These are phyloP conservation scores for Cylas formicarius DNA, from an alignment of 1,140 invertebrate species.

Conservation along the genomic window DNA sequence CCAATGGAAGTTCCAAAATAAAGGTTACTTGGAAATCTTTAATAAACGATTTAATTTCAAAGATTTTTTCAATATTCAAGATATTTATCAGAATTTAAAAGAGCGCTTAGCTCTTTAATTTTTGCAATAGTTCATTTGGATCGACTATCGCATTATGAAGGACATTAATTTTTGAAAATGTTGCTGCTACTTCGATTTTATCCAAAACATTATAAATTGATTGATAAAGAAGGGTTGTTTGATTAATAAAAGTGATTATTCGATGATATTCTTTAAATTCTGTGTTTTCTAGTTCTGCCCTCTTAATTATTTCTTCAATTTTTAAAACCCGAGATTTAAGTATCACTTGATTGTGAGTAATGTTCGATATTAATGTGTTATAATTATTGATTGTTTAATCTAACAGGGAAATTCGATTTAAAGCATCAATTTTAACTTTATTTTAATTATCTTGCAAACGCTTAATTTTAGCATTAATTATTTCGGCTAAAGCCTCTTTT, in stretches of 20 bases:
- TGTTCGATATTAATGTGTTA: slow-evolving; percentile 7
- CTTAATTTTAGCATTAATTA: slow-evolving; percentile 4
- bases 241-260: neutral
- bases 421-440: slow-evolving; percentile 7
- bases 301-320: slow-evolving; percentile 9
- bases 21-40: slow-evolving; percentile 10
- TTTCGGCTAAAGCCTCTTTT: slow-evolving; percentile 11
- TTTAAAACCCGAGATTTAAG: slow-evolving; percentile 9
- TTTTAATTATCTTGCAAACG: slow-evolving; percentile 4
- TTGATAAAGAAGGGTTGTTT: slow-evolving; percentile 5
- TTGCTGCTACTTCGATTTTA: slow-evolving; percentile 12
- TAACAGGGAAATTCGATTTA: slow-evolving; percentile 6
- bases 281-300: neutral
- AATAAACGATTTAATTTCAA: slow-evolving; percentile 13
- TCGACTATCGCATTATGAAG: slow-evolving; percentile 13
- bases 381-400: slow-evolving; percentile 5
- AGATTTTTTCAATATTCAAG: slow-evolving; percentile 6
- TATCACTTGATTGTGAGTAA: slow-evolving; percentile 8
- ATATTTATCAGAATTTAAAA: slow-evolving; percentile 10
- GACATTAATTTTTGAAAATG: slow-evolving; percentile 12
- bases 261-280: neutral
- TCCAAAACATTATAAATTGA: slow-evolving; percentile 5
- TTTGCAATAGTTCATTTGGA: slow-evolving; percentile 9
- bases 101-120: slow-evolving; percentile 7
- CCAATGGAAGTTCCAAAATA: slow-evolving; percentile 14